These are phyloP conservation scores for Euwallacea fornicatus DNA, from an alignment of 1,140 invertebrate species.

Conservation along the genomic window DNA sequence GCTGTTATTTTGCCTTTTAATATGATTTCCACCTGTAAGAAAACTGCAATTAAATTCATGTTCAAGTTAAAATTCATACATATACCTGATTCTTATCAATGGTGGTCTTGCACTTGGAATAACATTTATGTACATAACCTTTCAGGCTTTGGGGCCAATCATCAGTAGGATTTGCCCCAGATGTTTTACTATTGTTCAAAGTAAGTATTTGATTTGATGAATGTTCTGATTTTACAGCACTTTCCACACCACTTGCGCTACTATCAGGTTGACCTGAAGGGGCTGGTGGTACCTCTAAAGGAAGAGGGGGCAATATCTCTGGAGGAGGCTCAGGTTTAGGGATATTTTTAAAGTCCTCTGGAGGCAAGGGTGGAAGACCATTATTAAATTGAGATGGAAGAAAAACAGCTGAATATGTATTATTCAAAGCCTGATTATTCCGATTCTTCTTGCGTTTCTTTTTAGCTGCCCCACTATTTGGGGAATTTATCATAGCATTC, in stretches of 20 bases:
- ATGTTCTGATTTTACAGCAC: too few relatives aligned
- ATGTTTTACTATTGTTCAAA: background rate
- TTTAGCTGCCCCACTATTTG: slow-evolving; percentile 64
- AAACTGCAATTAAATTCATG: background rate
- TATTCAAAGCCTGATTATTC: slow-evolving; percentile 64
- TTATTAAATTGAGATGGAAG: slow-evolving; percentile 41
- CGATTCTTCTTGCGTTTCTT: slow-evolving; percentile 75
- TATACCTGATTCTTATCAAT: slow-evolving; percentile 78
- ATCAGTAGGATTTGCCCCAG: slow-evolving; percentile 52
- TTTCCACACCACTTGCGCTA: background rate
- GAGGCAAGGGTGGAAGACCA: slow-evolving; percentile 59
- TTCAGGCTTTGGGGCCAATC: slow-evolving; percentile 75
- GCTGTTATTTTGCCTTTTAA: slow-evolving; percentile 90
- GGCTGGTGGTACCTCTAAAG: slow-evolving; percentile 42
- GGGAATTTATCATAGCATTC: slow-evolving; percentile 41
- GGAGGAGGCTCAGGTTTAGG: slow-evolving; percentile 52
- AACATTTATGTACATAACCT: slow-evolving; percentile 88
- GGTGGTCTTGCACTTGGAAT: slow-evolving; percentile 82
- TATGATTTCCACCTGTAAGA: slow-evolving; percentile 75
- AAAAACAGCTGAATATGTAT: slow-evolving; percentile 47
- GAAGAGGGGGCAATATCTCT: slow-evolving; percentile 57
- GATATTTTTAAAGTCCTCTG: slow-evolving; percentile 51
- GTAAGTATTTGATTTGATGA: background rate
- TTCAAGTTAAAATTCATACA: background rate
- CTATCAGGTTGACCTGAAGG: background rate